These are phyloP conservation scores for Tetraodon nigroviridis DNA, from an alignment of 2,113 vertebrate species.

Conservation along the genomic window DNA sequence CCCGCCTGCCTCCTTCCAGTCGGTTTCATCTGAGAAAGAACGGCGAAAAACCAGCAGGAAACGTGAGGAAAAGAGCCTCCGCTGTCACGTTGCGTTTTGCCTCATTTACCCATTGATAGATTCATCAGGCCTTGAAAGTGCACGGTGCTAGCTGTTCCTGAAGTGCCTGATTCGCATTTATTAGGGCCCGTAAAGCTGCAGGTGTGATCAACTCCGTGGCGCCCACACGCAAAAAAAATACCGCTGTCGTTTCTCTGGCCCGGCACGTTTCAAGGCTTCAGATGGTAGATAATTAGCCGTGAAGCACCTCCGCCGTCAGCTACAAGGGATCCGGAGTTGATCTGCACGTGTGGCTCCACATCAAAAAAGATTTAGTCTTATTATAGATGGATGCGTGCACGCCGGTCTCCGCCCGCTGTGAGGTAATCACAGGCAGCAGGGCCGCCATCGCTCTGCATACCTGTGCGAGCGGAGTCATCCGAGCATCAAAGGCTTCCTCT, in stretches of 20 bases:
- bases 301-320: conserved; percentile 39
- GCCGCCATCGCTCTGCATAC: conserved; percentile 49
- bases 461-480: conserved; percentile 26
- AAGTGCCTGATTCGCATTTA: conserved; percentile 52
- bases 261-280: conserved; percentile 33
- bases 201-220: conserved; percentile 19
- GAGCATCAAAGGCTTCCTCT: conserved; percentile 40
- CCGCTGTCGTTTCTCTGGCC: conserved; percentile 3
- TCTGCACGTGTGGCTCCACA: conserved; percentile 17
- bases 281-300: conserved; percentile 47
- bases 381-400: conserved; percentile 42
- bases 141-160: conserved; percentile 46
- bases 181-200: conserved; percentile 37
- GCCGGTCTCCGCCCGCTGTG: conserved; percentile 36
- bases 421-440: conserved; percentile 30
- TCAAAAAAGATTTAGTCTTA: conserved; percentile 21
- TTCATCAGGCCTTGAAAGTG: conserved; percentile 53
- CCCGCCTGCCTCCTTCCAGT: background rate
- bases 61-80: conserved; percentile 29
- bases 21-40: conserved; percentile 1
- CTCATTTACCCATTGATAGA: conserved; percentile 64
- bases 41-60: background rate
- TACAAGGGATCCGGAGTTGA: conserved; percentile 48
- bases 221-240: background rate
- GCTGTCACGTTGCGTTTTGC: conserved; percentile 33